Conservation (phyloP, 2,888 invertebrate genomes). For the Imbricaverruca yamaguchii region DNA sequence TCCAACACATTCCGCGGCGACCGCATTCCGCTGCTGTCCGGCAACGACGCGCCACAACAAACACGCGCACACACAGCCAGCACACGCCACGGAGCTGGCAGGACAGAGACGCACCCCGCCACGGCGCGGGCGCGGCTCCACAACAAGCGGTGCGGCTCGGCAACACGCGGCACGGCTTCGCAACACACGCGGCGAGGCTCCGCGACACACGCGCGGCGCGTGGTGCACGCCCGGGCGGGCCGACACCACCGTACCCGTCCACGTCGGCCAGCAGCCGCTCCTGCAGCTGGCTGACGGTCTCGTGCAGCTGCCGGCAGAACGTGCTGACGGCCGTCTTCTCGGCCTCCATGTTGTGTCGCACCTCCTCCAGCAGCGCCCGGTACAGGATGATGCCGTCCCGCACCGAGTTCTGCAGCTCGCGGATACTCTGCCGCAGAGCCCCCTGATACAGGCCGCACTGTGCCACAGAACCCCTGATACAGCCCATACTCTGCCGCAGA, state of each 20-base stretch:
- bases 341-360: slow-evolving; percentile 55
- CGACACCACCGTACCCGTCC: slow-evolving; percentile 49
- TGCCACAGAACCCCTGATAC: too few species aligned
- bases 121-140: too few species aligned
- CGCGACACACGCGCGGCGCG: background rate
- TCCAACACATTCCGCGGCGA: too few species aligned
- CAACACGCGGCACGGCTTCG: too few species aligned
- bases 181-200: too few species aligned
- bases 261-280: slow-evolving; percentile 57
- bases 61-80: too few species aligned
- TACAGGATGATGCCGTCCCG: slow-evolving; percentile 58
- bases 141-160: too few species aligned
- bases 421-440: slow-evolving; percentile 38
- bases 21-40: too few species aligned
- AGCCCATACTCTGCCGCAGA: too few species aligned
- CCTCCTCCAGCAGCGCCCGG: slow-evolving; percentile 58
- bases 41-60: too few species aligned
- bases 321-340: slow-evolving; percentile 59
- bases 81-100: too few species aligned
- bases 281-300: slow-evolving; percentile 59
- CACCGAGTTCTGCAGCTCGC: slow-evolving; percentile 57
- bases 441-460: background rate
- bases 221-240: background rate
- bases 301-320: slow-evolving; percentile 58
- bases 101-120: too few species aligned